Conservation (phyloP, 2,797 vertebrate species). For the Eptatretus atami region DNA sequence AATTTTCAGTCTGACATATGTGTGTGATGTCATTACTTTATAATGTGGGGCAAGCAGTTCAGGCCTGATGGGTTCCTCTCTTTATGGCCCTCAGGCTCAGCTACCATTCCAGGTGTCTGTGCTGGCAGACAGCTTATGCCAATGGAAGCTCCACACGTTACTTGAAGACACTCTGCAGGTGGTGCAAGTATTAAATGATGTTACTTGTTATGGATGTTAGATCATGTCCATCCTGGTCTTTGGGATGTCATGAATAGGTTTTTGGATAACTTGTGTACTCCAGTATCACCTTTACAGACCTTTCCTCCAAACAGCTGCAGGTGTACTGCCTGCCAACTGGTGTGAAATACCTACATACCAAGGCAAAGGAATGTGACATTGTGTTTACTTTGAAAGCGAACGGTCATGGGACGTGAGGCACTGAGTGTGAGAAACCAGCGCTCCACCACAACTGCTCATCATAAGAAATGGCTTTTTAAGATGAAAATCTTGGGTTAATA, state of each 20-base stretch:
- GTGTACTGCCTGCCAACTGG: constrained; percentile 72
- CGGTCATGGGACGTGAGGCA: constrained; percentile 62
- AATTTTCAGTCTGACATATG: too few relatives aligned
- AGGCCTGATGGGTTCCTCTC: neutral
- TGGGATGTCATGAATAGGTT: too few relatives aligned
- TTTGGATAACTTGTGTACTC: too few relatives aligned
- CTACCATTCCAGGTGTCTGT: constrained; percentile 37
- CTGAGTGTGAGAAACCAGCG: neutral
- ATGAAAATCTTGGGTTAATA: too few relatives aligned
- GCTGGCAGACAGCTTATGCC: constrained; percentile 74
- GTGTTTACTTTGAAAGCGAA: constrained; percentile 91
- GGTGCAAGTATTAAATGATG: constrained; percentile 9
- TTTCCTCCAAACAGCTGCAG: constrained; percentile 20
- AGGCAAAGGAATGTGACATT: constrained; percentile 53
- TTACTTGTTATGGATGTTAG: constrained; percentile 5
- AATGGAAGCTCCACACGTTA: constrained; percentile 66
- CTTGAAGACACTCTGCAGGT: constrained; percentile 55
- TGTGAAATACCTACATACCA: constrained; percentile 74
- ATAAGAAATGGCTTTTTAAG: too few relatives aligned
- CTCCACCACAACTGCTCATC: too few relatives aligned
- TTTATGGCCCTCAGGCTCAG: constrained; percentile 21
- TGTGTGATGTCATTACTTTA: too few relatives aligned
- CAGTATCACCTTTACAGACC: too few relatives aligned
- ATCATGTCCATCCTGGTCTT: too few relatives aligned
- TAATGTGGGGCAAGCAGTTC: too few relatives aligned